Percentiles rank a stretch among this genome's conserved stretches.
Evolutionary conservation across 2,113 vertebrate species (phyloP).

Genomic region (Oreochromis aureus): DNA sequence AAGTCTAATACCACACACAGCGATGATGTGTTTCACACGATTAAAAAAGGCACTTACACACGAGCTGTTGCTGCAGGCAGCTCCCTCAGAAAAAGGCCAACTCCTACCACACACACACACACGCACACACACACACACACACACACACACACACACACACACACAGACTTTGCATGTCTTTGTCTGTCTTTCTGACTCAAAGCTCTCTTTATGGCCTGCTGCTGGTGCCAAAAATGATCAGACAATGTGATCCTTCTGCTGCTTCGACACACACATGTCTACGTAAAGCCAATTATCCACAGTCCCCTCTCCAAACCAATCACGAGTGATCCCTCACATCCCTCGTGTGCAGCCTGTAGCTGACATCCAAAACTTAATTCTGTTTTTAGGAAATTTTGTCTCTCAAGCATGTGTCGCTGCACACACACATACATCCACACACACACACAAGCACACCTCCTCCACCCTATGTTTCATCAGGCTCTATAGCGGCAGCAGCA

Average conservation of each 20-base stretch:
- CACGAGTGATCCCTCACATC: not conserved
- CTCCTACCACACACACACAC: not conserved
- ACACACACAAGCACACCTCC: not conserved
- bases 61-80: not conserved
- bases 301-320: not conserved
- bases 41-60: not conserved
- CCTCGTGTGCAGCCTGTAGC: not conserved
- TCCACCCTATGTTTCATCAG: slow-evolving; percentile 54
- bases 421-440: not conserved
- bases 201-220: slow-evolving; percentile 39
- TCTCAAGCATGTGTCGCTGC: not conserved
- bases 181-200: slow-evolving; percentile 21
- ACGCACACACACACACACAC: not conserved
- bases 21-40: not conserved
- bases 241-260: slow-evolving; percentile 46
- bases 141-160: not conserved
- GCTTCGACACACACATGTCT: not conserved
- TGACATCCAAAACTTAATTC: not conserved
- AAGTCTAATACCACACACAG: not conserved
- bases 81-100: not conserved
- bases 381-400: not conserved
- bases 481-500: slow-evolving; percentile 46
- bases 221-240: slow-evolving; percentile 29
- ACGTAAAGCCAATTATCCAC: slow-evolving; percentile 38
- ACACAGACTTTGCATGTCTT: not conserved